Evolutionary conservation across 2,888 invertebrate species (phyloP).

Genomic region (Tetramorium bicarinatum): DNA sequence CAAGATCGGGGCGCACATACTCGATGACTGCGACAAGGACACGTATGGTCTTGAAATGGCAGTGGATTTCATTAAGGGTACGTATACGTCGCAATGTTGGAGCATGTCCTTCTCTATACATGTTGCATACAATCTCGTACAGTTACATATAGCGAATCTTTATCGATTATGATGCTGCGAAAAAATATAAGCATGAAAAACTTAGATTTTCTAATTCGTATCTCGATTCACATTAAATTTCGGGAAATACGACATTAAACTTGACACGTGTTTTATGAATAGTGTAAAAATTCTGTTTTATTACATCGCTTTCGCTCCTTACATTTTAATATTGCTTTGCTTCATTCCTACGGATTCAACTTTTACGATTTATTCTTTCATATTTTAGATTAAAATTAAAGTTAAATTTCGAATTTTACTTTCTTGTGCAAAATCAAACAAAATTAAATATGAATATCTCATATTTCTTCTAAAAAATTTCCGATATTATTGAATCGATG

Average conservation of each 20-base stretch:
- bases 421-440: background rate
- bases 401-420: background rate
- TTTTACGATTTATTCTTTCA: background rate
- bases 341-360: background rate
- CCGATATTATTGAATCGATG: background rate
- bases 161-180: background rate
- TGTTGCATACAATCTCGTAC: background rate
- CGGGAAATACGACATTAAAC: background rate
- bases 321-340: background rate
- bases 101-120: background rate
- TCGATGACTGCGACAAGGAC: slow-evolving; percentile 97
- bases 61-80: slow-evolving; percentile 97
- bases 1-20: slow-evolving; percentile 93
- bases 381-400: slow-evolving; percentile 7
- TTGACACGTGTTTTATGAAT: background rate
- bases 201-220: background rate
- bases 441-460: slow-evolving; percentile 1
- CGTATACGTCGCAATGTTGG: slow-evolving; percentile 74
- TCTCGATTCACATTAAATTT: background rate
- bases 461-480: slow-evolving; percentile 13
- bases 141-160: background rate
- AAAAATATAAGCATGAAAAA: background rate
- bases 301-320: background rate
- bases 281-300: background rate
- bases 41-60: slow-evolving; percentile 97